Evolutionary conservation across 2,113 vertebrate genomes (phyloP).

Genomic region (Chaenogobius annularis): DNA sequence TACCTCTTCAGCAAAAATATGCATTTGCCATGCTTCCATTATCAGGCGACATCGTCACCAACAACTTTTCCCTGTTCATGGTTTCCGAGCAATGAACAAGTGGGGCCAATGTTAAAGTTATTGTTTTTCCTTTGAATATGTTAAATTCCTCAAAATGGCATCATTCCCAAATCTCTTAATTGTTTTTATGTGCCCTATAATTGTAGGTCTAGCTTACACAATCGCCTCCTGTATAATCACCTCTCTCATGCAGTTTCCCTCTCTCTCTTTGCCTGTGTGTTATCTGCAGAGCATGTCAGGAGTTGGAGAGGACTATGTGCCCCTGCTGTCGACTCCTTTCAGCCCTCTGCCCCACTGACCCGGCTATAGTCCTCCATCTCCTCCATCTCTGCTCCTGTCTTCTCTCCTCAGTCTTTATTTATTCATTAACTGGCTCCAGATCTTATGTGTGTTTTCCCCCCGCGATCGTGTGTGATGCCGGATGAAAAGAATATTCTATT

Average conservation of each 20-base stretch:
- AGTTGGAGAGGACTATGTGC: conserved; percentile 61
- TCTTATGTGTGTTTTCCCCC: conserved; percentile 55
- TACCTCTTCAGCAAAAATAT: too few species aligned
- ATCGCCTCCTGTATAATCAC: too few species aligned
- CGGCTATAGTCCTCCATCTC: conserved; percentile 53
- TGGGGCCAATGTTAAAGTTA: too few species aligned
- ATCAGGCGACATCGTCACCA: too few species aligned
- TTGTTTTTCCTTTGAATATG: too few species aligned
- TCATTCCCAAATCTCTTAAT: too few species aligned
- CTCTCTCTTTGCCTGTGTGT: conserved; percentile 66
- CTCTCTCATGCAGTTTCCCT: conserved; percentile 2
- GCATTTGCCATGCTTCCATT: too few species aligned
- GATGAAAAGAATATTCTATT: conserved; percentile 97
- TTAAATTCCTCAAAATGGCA: too few species aligned
- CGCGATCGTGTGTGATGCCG: conserved; percentile 70
- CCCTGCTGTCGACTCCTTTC: conserved; percentile 50
- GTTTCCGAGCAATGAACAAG: too few species aligned
- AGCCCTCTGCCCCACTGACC: conserved; percentile 50
- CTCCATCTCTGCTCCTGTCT: conserved; percentile 55
- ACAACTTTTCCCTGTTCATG: too few species aligned
- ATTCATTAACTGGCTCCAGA: conserved; percentile 62
- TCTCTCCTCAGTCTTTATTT: conserved; percentile 30
- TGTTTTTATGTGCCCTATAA: too few species aligned
- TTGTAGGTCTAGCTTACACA: too few species aligned
- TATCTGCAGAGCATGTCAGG: conserved; percentile 68